Conservation (phyloP, 2,888 invertebrate genomes). For the Fissipunctia ypsillon region DNA sequence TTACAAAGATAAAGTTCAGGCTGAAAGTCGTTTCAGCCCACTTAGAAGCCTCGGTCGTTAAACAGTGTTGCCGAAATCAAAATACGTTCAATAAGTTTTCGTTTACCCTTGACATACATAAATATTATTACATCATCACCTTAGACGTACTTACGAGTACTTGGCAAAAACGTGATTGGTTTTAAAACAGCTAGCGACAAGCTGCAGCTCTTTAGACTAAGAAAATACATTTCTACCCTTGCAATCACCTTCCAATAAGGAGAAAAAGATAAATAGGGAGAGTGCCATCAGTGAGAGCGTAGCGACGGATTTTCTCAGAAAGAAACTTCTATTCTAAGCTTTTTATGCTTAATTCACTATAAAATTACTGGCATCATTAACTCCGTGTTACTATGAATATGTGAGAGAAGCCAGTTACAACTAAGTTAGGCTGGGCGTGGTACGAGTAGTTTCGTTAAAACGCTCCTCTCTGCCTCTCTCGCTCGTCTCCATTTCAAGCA, state of each 20-base stretch:
- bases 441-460: not conserved
- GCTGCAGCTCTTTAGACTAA: not conserved
- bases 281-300: not conserved
- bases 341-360: conserved; percentile 13
- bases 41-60: too few species aligned
- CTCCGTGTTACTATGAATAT: not conserved
- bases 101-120: not conserved
- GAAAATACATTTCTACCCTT: not conserved
- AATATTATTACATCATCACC: not conserved
- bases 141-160: too few species aligned
- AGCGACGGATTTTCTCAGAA: conserved; percentile 20
- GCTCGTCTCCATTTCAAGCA: not conserved
- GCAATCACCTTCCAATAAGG: not conserved
- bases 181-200: not conserved
- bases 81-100: not conserved
- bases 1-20: not conserved
- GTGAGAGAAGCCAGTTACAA: not conserved
- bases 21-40: not conserved
- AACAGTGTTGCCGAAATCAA: not conserved
- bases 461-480: not conserved
- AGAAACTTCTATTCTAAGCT: conserved; percentile 4
- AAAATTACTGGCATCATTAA: conserved; percentile 22
- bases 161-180: not conserved
- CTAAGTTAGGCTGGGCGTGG: not conserved
- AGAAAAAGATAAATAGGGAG: conserved; percentile 12